phyloP scores from a whole-genome alignment of 2,113 vertebrate genomes.

The Nanorana parkeri region DNA sequence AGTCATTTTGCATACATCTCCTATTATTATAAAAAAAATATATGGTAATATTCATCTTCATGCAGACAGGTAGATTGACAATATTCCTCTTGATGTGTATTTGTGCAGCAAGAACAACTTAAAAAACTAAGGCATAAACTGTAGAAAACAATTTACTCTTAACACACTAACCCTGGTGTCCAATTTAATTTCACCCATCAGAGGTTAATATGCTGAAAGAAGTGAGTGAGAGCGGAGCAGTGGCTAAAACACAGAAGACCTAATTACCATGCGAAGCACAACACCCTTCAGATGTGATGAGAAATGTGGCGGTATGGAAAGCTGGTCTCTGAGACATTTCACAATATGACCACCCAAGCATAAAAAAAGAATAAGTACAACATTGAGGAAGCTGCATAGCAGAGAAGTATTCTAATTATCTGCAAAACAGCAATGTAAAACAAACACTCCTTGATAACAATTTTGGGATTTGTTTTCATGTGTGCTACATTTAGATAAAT shows the following conservation, averaged over 20 bases:
- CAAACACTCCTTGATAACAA: constrained; percentile 51
- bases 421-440: constrained; percentile 61
- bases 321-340: constrained; percentile 78
- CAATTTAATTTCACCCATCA: constrained; percentile 65
- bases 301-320: constrained; percentile 81
- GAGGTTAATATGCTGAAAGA: constrained; percentile 66
- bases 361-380: constrained; percentile 71
- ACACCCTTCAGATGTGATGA: constrained; percentile 82
- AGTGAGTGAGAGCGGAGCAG: constrained; percentile 66
- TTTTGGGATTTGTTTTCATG: neutral
- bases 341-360: constrained; percentile 83
- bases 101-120: neutral
- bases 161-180: constrained; percentile 60
- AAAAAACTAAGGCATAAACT: neutral
- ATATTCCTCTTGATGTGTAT: neutral
- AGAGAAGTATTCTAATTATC: constrained; percentile 54
- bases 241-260: constrained; percentile 83
- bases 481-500: neutral
- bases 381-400: constrained; percentile 56
- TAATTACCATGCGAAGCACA: constrained; percentile 87
- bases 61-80: constrained; percentile 42
- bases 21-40: too few species aligned
- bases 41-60: too few species aligned
- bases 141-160: constrained; percentile 58
- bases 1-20: too few species aligned